Conservation (phyloP, 2,797 vertebrate species). For the Pygocentrus nattereri region DNA sequence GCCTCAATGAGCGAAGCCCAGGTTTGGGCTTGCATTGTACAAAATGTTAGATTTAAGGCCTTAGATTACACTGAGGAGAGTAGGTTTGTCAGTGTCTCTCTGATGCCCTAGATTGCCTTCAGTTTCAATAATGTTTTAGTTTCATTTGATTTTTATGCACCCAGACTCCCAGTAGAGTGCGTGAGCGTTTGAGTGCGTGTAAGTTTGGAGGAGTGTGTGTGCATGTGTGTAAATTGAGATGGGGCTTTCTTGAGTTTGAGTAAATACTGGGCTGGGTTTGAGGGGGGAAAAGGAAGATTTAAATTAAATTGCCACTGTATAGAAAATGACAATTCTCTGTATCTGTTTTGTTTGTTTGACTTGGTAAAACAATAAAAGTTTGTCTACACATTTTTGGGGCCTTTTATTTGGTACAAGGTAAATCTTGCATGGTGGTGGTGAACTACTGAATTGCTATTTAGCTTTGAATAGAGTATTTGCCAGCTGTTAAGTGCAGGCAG, state of each 20-base stretch:
- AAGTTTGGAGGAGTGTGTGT: background rate
- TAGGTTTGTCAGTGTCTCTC: slow-evolving; percentile 39
- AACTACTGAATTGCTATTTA: too few species aligned
- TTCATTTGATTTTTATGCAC: slow-evolving; percentile 60
- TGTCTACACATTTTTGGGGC: slow-evolving; percentile 69
- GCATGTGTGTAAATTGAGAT: slow-evolving; percentile 46
- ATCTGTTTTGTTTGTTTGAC: slow-evolving; percentile 78
- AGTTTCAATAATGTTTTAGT: slow-evolving; percentile 65
- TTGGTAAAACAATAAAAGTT: slow-evolving; percentile 81
- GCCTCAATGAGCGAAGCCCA: slow-evolving; percentile 9
- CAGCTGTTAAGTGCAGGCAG: too few species aligned
- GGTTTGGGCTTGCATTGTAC: slow-evolving; percentile 34
- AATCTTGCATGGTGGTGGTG: too few species aligned
- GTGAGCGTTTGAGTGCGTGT: background rate
- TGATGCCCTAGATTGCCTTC: slow-evolving; percentile 57
- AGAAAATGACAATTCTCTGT: slow-evolving; percentile 81
- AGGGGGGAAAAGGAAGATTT: slow-evolving; percentile 69
- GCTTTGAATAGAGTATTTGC: too few species aligned
- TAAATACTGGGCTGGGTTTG: slow-evolving; percentile 51
- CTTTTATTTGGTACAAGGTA: too few species aligned
- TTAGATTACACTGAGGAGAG: slow-evolving; percentile 45
- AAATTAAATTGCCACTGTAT: slow-evolving; percentile 84
- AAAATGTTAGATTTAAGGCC: slow-evolving; percentile 51
- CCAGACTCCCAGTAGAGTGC: slow-evolving; percentile 48
- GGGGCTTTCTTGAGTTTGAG: slow-evolving; percentile 64